Conservation (phyloP, 1,140 invertebrate genomes). For the Neodiprion lecontei region DNA sequence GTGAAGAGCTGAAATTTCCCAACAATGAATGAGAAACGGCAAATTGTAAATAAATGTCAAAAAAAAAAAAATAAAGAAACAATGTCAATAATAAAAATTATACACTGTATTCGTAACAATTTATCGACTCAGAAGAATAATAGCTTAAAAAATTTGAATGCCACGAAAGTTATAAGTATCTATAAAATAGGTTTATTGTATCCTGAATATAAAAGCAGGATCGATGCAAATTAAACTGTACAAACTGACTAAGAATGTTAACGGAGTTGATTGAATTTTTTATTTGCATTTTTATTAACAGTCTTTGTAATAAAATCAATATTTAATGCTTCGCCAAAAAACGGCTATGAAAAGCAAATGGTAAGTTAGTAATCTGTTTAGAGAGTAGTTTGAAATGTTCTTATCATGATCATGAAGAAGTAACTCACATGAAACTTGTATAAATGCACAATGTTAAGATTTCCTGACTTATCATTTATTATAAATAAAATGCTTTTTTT, state of each 20-base stretch:
- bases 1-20: background rate
- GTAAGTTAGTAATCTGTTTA: too few relatives aligned
- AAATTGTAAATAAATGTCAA: conserved; percentile 15
- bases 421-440: too few relatives aligned
- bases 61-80: background rate
- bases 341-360: background rate
- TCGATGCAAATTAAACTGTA: background rate
- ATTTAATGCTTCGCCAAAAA: background rate
- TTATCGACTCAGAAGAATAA: background rate
- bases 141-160: background rate
- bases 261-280: too few relatives aligned
- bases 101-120: background rate
- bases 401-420: too few relatives aligned
- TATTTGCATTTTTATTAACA: too few relatives aligned
- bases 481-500: conserved; percentile 23
- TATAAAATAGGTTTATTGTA: background rate
- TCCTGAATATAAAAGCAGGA: background rate
- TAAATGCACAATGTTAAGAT: background rate
- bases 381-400: background rate
- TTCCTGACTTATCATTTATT: conserved; percentile 9
- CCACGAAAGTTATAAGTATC: background rate
- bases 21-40: conserved; percentile 15
- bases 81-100: background rate
- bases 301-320: background rate
- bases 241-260: background rate